Evolutionary conservation across 2,888 invertebrate genomes (phyloP).

Genomic region (Apodemia mormo): DNA sequence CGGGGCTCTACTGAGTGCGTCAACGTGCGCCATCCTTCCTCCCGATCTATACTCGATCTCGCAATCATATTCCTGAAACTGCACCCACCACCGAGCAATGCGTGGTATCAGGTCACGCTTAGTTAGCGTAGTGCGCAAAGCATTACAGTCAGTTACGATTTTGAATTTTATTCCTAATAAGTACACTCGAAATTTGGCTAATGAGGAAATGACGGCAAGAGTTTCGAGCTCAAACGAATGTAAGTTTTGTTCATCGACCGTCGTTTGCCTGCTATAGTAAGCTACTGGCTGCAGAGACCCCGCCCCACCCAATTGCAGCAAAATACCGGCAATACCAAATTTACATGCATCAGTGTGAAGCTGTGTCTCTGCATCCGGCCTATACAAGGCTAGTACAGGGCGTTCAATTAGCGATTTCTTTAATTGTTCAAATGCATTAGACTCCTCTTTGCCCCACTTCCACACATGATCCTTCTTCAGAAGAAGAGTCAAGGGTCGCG

Average conservation of each 20-base stretch:
- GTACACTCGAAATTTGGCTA: conserved; percentile 2
- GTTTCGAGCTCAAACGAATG: conserved; percentile 3
- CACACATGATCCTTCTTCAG: background rate
- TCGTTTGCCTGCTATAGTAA: conserved; percentile 1
- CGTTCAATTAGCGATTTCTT: too few relatives aligned
- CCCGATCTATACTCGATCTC: conserved; percentile 10
- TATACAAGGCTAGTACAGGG: too few relatives aligned
- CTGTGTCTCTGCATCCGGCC: background rate
- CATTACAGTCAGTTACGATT: conserved; percentile 4
- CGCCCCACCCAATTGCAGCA: conserved; percentile 20
- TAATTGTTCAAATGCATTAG: too few relatives aligned
- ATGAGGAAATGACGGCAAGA: background rate
- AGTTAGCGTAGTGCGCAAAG: too few relatives aligned
- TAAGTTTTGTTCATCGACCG: background rate
- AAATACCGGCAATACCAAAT: background rate
- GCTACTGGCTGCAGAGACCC: background rate
- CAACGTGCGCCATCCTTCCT: conserved; percentile 26
- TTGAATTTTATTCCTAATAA: conserved; percentile 9
- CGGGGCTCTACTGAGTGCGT: conserved; percentile 24
- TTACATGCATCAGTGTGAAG: conserved; percentile 9
- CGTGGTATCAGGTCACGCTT: too few relatives aligned
- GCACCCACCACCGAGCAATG: conserved; percentile 7
- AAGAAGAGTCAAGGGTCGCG: background rate
- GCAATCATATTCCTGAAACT: too few relatives aligned
- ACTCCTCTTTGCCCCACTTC: background rate